A percentile compares a stretch with the other conserved stretches of the same genome.
phyloP scores from a whole-genome alignment of 1,140 invertebrate species.

The Lamellibrachia luymesi region DNA sequence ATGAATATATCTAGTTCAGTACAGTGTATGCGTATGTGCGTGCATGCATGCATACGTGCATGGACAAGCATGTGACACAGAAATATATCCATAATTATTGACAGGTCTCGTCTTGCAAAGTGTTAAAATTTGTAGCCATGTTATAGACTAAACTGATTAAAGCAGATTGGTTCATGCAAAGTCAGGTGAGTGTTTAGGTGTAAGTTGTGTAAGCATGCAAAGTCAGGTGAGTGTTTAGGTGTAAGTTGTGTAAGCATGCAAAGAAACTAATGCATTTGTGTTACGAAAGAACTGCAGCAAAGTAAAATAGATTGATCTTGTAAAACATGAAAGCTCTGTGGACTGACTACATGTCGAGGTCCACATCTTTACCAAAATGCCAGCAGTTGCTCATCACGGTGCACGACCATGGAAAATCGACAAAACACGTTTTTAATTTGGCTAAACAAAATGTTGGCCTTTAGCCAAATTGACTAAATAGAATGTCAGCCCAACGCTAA shows the following conservation, averaged over 20 bases:
- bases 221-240: background rate
- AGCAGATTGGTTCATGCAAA: too few relatives aligned
- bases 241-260: background rate
- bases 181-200: background rate
- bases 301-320: background rate
- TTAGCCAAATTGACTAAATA: background rate
- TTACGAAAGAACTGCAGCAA: background rate
- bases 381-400: background rate
- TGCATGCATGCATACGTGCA: too few relatives aligned
- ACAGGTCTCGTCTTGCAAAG: too few relatives aligned
- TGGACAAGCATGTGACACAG: too few relatives aligned
- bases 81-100: too few relatives aligned
- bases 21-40: too few relatives aligned
- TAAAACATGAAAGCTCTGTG: background rate
- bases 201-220: background rate
- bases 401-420: background rate
- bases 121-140: too few relatives aligned
- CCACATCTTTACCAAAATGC: background rate
- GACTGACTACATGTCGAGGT: background rate
- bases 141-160: too few relatives aligned
- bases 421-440: background rate
- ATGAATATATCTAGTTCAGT: too few relatives aligned
- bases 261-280: background rate
- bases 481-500: background rate
- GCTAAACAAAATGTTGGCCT: background rate